Percentiles rank a stretch among this genome's conserved stretches.
Evolutionary conservation across 2,888 invertebrate species (phyloP).

Genomic region (Ophion obscuratus): DNA sequence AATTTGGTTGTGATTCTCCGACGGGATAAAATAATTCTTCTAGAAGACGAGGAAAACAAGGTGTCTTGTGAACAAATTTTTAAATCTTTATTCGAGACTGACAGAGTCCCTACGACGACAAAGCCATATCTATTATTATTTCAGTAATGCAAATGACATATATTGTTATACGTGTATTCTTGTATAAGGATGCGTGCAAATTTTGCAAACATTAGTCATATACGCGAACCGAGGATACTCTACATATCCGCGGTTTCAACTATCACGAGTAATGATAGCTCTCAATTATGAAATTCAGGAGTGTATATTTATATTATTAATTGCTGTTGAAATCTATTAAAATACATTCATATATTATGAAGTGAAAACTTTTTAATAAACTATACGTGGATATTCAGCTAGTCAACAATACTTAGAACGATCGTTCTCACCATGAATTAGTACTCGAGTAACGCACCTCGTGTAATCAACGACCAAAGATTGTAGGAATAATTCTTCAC

Average conservation of each 20-base stretch:
- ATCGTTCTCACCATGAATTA: conserved; percentile 34
- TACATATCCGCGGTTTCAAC: conserved; percentile 48
- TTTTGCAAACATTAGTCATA: conserved; percentile 59
- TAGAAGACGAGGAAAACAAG: not conserved
- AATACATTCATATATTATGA: conserved; percentile 45
- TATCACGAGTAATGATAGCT: conserved; percentile 26
- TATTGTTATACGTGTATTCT: conserved; percentile 5
- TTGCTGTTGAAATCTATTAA: conserved; percentile 62
- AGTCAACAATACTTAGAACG: conserved; percentile 55
- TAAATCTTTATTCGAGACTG: not conserved
- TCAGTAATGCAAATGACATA: conserved; percentile 13
- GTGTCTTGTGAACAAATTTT: not conserved
- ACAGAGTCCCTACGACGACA: not conserved
- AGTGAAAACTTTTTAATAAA: conserved; percentile 66
- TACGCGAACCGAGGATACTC: conserved; percentile 31
- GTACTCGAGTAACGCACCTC: not conserved
- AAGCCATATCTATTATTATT: conserved; percentile 37
- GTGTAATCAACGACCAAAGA: conserved; percentile 14
- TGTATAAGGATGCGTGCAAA: conserved; percentile 51
- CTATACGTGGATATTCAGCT: conserved; percentile 59
- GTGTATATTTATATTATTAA: conserved; percentile 59
- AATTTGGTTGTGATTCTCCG: not conserved
- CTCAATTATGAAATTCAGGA: conserved; percentile 34
- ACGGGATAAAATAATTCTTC: not conserved
- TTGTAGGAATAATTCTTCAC: not conserved